Evolutionary conservation across 2,113 vertebrate species (phyloP), one percentile per base, ranked within the genome.

Genomic region (Triplophysa rosa): DNA sequence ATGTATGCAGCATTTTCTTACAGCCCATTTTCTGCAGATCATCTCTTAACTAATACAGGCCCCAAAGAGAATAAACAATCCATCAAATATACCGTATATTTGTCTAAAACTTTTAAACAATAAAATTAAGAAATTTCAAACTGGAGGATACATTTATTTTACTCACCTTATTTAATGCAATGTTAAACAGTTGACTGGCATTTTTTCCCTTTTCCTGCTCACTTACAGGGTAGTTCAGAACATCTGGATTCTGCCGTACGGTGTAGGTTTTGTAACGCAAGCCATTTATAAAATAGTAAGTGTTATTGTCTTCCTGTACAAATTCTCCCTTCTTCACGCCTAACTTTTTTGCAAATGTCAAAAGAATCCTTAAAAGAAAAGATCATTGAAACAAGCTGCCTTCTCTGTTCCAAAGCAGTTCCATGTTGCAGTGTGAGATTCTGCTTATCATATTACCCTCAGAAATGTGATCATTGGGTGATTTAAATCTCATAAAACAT

Each of bases 221-320:
- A 0, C 16, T 75, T 65, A 93, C 3, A 16, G 81, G 85, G 86
- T 94, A 94, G 76, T 90, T 92, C 3, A 94, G 88, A 29, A 91
- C 8, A 24, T 74, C 78, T 0, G 92, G 91, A 79, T 93, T 84
- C 54, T 86, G 81, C 16, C 88, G 86, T 72, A 93, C 93, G 0
- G 64, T 37, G 0, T 86, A 86, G 3, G 90, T 89, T 84, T 85
- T 92, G 1, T 87, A 70, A 0, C 87, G 87, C 12, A 26, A 4
- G 16, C 87, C 90, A 0, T 94, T 93, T 0, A 93, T 62, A 2
- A 89, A 68, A 59, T 91, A 93, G 58, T 89, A 94, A 0, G 92
- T 93, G 85, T 93, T 93, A 71, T 86, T 83, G 79, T 93, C 89
- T 1, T 93, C 87, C 84, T 94, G 86, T 66, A 90, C 83, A 64